These are phyloP conservation scores for Drosophila jambulina DNA, from an alignment of 1,140 invertebrate species.

Conservation along the genomic window DNA sequence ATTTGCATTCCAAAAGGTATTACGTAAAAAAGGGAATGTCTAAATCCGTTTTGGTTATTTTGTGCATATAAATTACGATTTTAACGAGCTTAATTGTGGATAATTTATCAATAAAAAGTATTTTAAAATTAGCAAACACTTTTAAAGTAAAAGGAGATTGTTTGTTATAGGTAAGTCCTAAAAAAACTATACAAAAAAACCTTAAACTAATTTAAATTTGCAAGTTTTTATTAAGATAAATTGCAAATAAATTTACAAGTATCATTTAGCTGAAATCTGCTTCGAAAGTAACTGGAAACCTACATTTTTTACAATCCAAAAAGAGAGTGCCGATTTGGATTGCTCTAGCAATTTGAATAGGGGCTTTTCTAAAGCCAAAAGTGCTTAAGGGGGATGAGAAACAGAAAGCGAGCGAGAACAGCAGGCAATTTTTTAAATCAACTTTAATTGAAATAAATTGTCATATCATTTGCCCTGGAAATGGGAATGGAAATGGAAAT, in stretches of 20 bases:
- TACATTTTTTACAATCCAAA: constrained; percentile 12
- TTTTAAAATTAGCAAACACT: not conserved
- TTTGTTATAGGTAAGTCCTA: not conserved
- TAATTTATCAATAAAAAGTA: constrained; percentile 15
- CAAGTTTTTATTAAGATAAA: not conserved
- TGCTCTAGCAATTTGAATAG: constrained; percentile 30
- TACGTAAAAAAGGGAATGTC: not conserved
- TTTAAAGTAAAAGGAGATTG: constrained; percentile 25
- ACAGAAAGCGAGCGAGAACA: not conserved
- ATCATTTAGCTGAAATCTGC: not conserved
- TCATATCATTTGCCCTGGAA: constrained; percentile 70
- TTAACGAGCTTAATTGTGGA: constrained; percentile 5
- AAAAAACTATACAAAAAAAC: not conserved
- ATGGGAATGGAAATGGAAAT: constrained; percentile 31
- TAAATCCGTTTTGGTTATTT: constrained; percentile 3
- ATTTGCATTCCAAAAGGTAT: constrained; percentile 24
- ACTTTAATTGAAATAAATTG: constrained; percentile 84
- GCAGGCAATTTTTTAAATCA: constrained; percentile 71
- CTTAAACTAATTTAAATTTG: constrained; percentile 1
- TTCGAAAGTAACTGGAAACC: constrained; percentile 1
- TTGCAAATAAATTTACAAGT: constrained; percentile 2
- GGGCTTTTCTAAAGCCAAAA: constrained; percentile 8
- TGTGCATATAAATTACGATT: not conserved
- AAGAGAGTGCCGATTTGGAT: constrained; percentile 3
- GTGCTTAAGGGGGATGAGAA: not conserved